These are phyloP conservation scores for Trichacis sp. DNA, from an alignment of 2,888 invertebrate genomes.

Conservation along the genomic window DNA sequence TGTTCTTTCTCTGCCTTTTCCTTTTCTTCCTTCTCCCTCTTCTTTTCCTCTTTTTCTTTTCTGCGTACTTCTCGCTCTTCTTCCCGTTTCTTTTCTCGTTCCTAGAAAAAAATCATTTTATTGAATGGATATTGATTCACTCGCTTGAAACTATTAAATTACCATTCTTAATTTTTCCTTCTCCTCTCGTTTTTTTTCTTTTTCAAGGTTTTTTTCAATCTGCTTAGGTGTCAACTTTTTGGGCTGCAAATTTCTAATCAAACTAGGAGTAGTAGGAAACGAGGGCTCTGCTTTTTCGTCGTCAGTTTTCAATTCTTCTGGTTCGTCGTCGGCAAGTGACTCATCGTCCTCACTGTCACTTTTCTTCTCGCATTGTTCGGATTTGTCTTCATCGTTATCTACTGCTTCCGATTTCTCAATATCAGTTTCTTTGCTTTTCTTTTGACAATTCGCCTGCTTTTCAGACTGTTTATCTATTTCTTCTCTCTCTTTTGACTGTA, in stretches of 20 bases:
- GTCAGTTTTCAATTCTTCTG: too few species aligned
- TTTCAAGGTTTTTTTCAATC: slow-evolving; percentile 73
- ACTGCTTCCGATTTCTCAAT: too few species aligned
- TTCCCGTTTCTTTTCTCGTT: slow-evolving; percentile 71
- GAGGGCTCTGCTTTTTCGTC: neutral
- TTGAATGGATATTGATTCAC: slow-evolving; percentile 42
- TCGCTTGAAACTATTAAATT: slow-evolving; percentile 58
- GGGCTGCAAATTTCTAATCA: slow-evolving; percentile 21
- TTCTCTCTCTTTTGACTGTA: too few species aligned
- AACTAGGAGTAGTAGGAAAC: neutral
- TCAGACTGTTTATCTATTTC: too few species aligned
- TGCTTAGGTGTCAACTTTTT: slow-evolving; percentile 67
- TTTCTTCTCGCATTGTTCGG: too few species aligned
- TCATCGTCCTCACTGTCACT: too few species aligned
- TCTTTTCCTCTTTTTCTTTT: too few species aligned
- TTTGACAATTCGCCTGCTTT: too few species aligned
- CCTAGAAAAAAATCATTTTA: slow-evolving; percentile 61
- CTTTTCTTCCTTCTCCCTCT: slow-evolving; percentile 64
- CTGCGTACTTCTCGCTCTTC: slow-evolving; percentile 59
- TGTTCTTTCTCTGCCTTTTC: slow-evolving; percentile 68
- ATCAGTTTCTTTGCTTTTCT: too few species aligned
- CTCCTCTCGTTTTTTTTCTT: slow-evolving; percentile 73
- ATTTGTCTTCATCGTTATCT: slow-evolving; percentile 30
- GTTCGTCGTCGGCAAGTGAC: slow-evolving; percentile 4
- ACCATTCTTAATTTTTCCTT: slow-evolving; percentile 70